Evolutionary conservation across 2,888 invertebrate species (phyloP), one percentile per base, ranked within the genome.

Genomic region (Pachydiplax longipennis): DNA sequence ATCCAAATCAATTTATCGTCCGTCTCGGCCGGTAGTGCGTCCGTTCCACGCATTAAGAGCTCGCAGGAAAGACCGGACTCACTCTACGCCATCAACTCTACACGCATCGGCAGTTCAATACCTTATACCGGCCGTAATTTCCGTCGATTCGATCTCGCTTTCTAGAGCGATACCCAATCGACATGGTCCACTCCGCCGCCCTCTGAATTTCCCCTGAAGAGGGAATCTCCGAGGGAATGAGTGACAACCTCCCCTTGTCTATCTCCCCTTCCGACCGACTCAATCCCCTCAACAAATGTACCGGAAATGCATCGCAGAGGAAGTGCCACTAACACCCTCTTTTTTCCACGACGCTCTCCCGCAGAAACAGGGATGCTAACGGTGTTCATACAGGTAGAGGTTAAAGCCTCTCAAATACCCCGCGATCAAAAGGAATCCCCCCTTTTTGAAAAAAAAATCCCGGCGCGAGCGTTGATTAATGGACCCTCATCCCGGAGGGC

Each of bases 211-310:
- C 44, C 44, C 44, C 44, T 44, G 44, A 44, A 44, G 44, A 10
- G 44, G 44, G 44, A 65, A 25, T 25, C 83, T 83, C 58, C 83
- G 58, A 35, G 35, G 53, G 58, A 10, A 35, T 83, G 83, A 83
- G 83, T 58, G 83, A 58, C 83, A 83, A 6, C 87, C 22, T 3
- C n/a, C 44, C 10, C n/a, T 44, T n/a, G 18, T 10, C 37, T 80
- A 12, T 35, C 22, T 22, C 35, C 15, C 35, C 44, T 44, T 10
- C 44, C n/a, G n/a, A 81, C 22, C n/a, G n/a, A 81, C 65, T 65
- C 65, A 25, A 82, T 40, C 44, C 53, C 25, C 82, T 82, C 58
- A 58, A 83, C 83, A 83, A 58, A 83, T 83, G 83, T 83, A 58
- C 83, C 83, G 83, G 83, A 83, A 83, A 83, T 35, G 58, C 83